Evolutionary conservation across 2,797 vertebrate species (phyloP).

Genomic region (Perodicticus potto): DNA sequence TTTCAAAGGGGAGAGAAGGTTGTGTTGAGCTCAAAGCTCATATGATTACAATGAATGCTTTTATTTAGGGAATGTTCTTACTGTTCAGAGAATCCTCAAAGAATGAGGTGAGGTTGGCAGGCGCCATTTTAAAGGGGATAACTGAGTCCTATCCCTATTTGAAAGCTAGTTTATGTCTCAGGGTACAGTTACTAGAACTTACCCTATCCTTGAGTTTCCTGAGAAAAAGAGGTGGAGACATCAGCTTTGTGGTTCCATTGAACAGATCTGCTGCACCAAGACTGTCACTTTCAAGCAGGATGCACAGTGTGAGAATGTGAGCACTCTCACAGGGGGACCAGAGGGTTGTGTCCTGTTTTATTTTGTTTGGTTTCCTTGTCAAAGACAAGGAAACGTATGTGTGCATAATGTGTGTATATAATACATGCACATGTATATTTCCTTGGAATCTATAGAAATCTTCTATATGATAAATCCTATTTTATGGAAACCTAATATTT

Average conservation of each 20-base stretch:
- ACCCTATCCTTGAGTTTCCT: neutral
- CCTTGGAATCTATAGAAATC: neutral
- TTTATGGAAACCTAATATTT: neutral
- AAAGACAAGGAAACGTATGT: neutral
- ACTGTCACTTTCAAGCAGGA: neutral
- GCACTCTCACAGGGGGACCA: neutral
- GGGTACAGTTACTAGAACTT: neutral
- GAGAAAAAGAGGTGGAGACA: neutral
- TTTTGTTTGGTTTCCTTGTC: neutral
- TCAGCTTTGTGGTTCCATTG: neutral
- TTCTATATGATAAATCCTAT: neutral
- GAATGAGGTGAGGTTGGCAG: neutral
- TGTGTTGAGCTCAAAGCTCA: neutral
- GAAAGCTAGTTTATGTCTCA: neutral
- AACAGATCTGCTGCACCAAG: neutral
- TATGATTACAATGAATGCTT: neutral
- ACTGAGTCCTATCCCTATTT: neutral
- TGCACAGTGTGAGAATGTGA: neutral
- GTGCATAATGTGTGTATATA: neutral
- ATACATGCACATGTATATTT: neutral
- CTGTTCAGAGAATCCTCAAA: neutral
- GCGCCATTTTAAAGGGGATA: neutral
- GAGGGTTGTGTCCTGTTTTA: rapidly evolving
- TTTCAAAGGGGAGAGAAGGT: neutral
- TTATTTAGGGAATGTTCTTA: neutral